Percentiles rank a stretch among this genome's conserved stretches.
Evolutionary conservation across 1,140 invertebrate genomes (phyloP).

Genomic region (Drosophila funebris): DNA sequence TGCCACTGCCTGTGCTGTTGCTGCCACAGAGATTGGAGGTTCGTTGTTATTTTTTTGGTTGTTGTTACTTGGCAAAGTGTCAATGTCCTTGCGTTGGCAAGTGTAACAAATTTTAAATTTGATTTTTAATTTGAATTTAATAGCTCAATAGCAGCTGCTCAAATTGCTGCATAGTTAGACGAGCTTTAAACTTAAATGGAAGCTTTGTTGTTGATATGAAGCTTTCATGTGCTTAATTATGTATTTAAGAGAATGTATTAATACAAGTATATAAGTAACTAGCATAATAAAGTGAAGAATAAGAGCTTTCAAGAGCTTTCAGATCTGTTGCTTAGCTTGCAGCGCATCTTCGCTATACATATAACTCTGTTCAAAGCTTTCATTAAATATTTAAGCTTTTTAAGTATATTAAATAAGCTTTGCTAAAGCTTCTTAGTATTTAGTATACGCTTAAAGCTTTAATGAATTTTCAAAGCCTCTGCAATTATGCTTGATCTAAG

Average conservation of each 20-base stretch:
- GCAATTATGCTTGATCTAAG: background rate
- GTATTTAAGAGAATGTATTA: too few species aligned
- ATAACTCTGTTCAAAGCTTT: background rate
- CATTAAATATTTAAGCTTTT: background rate
- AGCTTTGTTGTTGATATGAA: too few species aligned
- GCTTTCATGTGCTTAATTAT: background rate
- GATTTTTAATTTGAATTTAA: conserved; percentile 24
- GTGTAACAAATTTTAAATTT: conserved; percentile 55
- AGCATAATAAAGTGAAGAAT: too few species aligned
- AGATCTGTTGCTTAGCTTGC: background rate
- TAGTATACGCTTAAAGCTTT: background rate
- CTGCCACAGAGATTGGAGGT: conserved; percentile 21
- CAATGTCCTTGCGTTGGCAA: conserved; percentile 49
- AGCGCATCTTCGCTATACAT: background rate
- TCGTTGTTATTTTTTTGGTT: too few species aligned
- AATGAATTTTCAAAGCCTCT: too few species aligned
- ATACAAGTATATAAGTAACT: too few species aligned
- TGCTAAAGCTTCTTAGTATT: background rate
- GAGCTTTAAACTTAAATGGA: background rate
- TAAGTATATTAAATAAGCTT: background rate
- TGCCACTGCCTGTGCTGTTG: conserved; percentile 4
- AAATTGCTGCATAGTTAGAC: background rate
- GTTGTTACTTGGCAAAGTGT: conserved; percentile 39
- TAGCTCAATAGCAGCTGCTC: background rate
- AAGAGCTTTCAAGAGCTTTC: background rate